Percentiles rank a stretch among this genome's conserved stretches.
Evolutionary conservation across 1,140 invertebrate genomes (phyloP).

Genomic region (Phortica variegata): DNA sequence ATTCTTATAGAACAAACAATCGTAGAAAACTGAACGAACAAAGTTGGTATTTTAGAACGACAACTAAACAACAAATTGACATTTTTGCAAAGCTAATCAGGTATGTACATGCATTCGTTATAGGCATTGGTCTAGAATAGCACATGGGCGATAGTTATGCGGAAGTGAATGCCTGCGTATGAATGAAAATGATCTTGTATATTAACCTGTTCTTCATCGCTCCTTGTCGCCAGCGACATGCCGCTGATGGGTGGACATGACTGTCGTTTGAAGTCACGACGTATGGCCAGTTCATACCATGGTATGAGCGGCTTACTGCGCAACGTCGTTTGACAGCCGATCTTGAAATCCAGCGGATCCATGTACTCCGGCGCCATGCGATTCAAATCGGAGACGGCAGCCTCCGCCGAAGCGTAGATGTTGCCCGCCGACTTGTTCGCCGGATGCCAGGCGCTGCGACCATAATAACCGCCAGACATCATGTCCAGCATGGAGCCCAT

Average conservation of each 20-base stretch:
- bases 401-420: slow-evolving; percentile 46
- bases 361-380: slow-evolving; percentile 49
- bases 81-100: slow-evolving; percentile 4
- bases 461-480: slow-evolving; percentile 25
- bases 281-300: slow-evolving; percentile 83
- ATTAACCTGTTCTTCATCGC: slow-evolving; percentile 32
- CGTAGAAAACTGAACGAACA: not conserved
- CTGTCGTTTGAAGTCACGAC: slow-evolving; percentile 64
- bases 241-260: slow-evolving; percentile 64
- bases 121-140: too few relatives aligned
- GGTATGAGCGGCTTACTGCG: slow-evolving; percentile 68
- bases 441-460: not conserved
- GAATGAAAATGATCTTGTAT: slow-evolving; percentile 10
- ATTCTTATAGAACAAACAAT: not conserved
- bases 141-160: too few relatives aligned
- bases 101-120: not conserved
- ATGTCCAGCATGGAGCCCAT: slow-evolving; percentile 47
- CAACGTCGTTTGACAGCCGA: slow-evolving; percentile 65
- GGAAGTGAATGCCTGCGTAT: too few relatives aligned
- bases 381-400: slow-evolving; percentile 44
- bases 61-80: slow-evolving; percentile 13
- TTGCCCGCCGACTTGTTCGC: slow-evolving; percentile 45
- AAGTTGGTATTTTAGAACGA: slow-evolving; percentile 1
- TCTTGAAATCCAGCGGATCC: slow-evolving; percentile 61
- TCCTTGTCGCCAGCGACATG: slow-evolving; percentile 1